Evolutionary conservation across 2,888 invertebrate genomes (phyloP).

Genomic region (Trachelus stipa): DNA sequence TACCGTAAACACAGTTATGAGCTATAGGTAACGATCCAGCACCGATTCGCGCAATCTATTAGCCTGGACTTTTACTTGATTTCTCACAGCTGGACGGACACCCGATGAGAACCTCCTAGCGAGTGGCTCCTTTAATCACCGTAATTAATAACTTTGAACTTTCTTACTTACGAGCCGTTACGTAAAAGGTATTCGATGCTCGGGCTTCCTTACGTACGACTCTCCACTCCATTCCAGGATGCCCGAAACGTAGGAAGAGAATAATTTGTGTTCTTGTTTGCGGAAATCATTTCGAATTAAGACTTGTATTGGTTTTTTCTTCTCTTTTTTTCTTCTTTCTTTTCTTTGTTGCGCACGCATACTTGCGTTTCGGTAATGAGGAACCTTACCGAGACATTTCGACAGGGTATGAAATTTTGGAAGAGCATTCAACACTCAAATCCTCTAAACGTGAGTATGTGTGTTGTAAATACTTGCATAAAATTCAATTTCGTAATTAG

Average conservation of each 20-base stretch:
- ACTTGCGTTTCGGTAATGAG: not conserved
- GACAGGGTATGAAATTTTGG: not conserved
- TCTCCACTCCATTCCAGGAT: not conserved
- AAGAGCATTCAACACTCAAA: not conserved
- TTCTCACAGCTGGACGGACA: slow-evolving; percentile 3
- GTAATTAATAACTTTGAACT: slow-evolving; percentile 10
- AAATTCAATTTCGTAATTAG: not conserved
- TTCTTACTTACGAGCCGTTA: not conserved
- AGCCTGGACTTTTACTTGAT: slow-evolving; percentile 5
- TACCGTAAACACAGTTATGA: not conserved
- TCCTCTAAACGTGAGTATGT: not conserved
- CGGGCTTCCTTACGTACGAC: not conserved
- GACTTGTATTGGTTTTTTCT: not conserved
- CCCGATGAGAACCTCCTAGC: slow-evolving; percentile 11
- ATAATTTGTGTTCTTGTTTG: not conserved
- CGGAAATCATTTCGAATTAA: not conserved
- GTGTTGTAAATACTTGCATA: not conserved
- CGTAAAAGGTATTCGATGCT: slow-evolving; percentile 2
- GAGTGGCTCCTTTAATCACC: slow-evolving; percentile 9
- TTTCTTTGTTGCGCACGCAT: not conserved
- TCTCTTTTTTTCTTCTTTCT: not conserved
- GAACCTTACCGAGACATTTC: not conserved
- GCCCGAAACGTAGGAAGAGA: slow-evolving; percentile 3
- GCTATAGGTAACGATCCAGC: not conserved
- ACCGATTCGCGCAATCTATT: not conserved